Evolutionary conservation across 2,113 vertebrate species (phyloP).

Genomic region (Prunella himalayana): DNA sequence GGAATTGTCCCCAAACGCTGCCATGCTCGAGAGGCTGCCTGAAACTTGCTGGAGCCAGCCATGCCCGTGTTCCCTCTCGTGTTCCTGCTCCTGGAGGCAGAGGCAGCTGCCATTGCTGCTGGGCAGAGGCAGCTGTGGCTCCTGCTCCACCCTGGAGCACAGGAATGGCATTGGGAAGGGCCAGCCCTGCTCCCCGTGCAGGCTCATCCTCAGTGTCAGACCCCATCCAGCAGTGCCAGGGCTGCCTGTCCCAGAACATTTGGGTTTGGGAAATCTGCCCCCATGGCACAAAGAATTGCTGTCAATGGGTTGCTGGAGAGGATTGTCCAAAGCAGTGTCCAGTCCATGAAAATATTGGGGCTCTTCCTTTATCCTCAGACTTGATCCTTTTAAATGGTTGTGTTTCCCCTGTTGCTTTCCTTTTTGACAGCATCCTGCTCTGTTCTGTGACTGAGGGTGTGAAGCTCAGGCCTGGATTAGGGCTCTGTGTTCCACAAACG

Average conservation of each 20-base stretch:
- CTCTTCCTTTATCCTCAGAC: not conserved
- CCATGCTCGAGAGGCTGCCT: not conserved
- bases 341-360: fast-evolving
- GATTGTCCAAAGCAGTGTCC: not conserved
- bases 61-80: fast-evolving
- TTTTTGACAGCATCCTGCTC: fast-evolving
- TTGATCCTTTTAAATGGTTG: not conserved
- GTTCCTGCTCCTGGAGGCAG: not conserved
- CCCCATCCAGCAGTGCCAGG: fast-evolving
- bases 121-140: not conserved
- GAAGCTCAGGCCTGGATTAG: not conserved
- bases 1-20: not conserved
- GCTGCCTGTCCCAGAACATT: fast-evolving
- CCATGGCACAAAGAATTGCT: fast-evolving
- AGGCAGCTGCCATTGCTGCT: not conserved
- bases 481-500: not conserved
- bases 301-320: not conserved
- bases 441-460: not conserved
- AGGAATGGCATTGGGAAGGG: fast-evolving
- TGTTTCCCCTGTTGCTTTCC: not conserved
- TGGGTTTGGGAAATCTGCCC: not conserved
- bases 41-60: not conserved
- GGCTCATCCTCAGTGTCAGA: not conserved
- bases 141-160: not conserved
- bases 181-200: fast-evolving